Percentiles rank a stretch among this genome's conserved stretches.
Conservation (phyloP, 2,888 invertebrate species). For the Argynnis bischoffii region DNA sequence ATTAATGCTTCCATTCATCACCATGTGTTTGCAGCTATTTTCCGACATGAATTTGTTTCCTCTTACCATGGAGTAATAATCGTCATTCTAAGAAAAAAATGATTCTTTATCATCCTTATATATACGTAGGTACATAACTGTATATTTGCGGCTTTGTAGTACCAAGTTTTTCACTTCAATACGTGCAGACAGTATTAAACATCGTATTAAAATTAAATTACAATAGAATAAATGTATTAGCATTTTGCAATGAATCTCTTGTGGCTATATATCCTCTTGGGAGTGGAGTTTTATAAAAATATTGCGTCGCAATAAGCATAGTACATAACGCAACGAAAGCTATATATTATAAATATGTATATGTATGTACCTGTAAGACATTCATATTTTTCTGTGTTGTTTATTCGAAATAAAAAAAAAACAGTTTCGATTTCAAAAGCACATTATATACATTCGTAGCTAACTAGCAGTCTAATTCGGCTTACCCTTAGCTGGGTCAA, state of each 20-base stretch:
- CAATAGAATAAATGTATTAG: slow-evolving; percentile 8
- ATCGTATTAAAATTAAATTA: background rate
- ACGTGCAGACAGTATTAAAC: background rate
- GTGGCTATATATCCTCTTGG: background rate
- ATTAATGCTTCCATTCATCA: slow-evolving; percentile 74
- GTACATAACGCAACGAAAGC: no score
- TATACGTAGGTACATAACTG: no score
- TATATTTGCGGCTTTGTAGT: background rate
- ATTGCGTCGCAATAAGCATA: background rate
- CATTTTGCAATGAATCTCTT: background rate
- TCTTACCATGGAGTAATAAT: slow-evolving; percentile 77
- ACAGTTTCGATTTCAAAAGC: no score
- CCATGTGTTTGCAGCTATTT: slow-evolving; percentile 67
- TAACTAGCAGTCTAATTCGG: no score
- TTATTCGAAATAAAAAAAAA: no score
- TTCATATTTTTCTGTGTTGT: no score
- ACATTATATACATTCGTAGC: no score
- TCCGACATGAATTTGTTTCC: slow-evolving; percentile 74
- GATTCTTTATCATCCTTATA: background rate
- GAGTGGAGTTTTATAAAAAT: background rate
- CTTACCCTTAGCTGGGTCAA: no score
- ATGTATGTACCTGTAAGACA: no score
- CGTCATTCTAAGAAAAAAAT: slow-evolving; percentile 61
- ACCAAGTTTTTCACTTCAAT: slow-evolving; percentile 1
- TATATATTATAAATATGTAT: no score